phyloP scores from a whole-genome alignment of 2,888 invertebrate genomes.

The Leptopilina syphax region DNA sequence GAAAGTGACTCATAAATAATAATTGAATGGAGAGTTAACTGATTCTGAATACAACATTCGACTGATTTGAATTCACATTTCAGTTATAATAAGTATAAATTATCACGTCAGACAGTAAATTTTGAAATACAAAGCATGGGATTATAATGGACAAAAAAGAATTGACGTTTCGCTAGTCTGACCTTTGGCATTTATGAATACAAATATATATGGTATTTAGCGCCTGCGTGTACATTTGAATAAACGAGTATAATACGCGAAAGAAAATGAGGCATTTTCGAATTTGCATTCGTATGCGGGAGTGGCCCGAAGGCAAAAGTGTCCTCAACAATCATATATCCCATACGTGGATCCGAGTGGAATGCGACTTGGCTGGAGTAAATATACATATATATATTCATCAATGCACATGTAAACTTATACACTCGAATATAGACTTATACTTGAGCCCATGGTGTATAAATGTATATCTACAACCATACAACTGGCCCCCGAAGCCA shows the following conservation, averaged over 20 bases:
- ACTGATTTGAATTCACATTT: slow-evolving; percentile 16
- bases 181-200: slow-evolving; percentile 42
- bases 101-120: slow-evolving; percentile 16
- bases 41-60: background rate
- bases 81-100: slow-evolving; percentile 18
- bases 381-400: slow-evolving; percentile 31
- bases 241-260: slow-evolving; percentile 53
- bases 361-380: slow-evolving; percentile 50
- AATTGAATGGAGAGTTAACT: background rate
- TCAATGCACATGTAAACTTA: slow-evolving; percentile 31
- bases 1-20: slow-evolving; percentile 7
- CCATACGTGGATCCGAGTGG: slow-evolving; percentile 48
- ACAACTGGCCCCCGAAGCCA: slow-evolving; percentile 46
- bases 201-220: slow-evolving; percentile 43
- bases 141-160: slow-evolving; percentile 15
- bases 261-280: slow-evolving; percentile 62
- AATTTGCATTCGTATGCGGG: slow-evolving; percentile 64
- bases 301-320: slow-evolving; percentile 53
- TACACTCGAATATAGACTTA: slow-evolving; percentile 21
- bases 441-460: slow-evolving; percentile 36
- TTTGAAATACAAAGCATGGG: slow-evolving; percentile 23
- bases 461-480: slow-evolving; percentile 47
- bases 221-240: slow-evolving; percentile 48
- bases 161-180: slow-evolving; percentile 36
- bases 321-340: slow-evolving; percentile 54